phyloP scores from a whole-genome alignment of 2,888 invertebrate genomes.

The Xylota sylvarum region DNA sequence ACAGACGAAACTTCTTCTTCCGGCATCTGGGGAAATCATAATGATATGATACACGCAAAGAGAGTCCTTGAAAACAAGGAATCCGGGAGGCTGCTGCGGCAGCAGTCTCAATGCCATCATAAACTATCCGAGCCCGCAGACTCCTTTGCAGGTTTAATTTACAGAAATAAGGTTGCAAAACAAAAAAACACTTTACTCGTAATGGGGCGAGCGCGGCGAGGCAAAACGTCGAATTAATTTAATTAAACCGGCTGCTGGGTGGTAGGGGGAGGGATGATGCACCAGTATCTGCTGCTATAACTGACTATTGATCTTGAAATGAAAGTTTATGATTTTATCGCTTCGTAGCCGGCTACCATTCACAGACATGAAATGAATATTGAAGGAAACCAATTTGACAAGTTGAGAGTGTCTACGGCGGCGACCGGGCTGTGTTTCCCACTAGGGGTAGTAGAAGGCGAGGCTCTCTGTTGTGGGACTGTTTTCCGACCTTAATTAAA shows the following conservation, averaged over 20 bases:
- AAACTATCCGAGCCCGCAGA: constrained; percentile 71
- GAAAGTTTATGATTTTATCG: constrained; percentile 75
- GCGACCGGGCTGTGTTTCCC: not conserved
- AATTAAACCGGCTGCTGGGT: constrained; percentile 64
- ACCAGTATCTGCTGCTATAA: constrained; percentile 14
- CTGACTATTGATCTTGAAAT: constrained; percentile 75
- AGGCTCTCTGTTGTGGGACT: constrained; percentile 49
- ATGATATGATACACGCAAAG: constrained; percentile 69
- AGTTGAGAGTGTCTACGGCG: constrained; percentile 27
- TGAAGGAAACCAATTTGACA: constrained; percentile 63
- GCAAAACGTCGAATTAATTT: constrained; percentile 74
- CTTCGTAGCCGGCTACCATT: constrained; percentile 33
- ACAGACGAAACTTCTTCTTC: constrained; percentile 43
- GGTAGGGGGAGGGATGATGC: constrained; percentile 35
- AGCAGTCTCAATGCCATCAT: constrained; percentile 66
- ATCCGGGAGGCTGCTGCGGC: constrained; percentile 4
- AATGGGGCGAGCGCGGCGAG: constrained; percentile 50
- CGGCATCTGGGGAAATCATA: constrained; percentile 74
- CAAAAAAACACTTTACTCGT: constrained; percentile 56
- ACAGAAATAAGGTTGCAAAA: constrained; percentile 60
- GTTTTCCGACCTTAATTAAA: constrained; percentile 76
- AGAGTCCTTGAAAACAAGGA: constrained; percentile 66
- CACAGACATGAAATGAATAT: constrained; percentile 44
- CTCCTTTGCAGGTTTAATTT: constrained; percentile 65
- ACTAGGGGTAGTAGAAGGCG: not conserved